These are phyloP conservation scores for Muschampia plurimacula DNA, from an alignment of 2,888 invertebrate genomes.

Conservation along the genomic window DNA sequence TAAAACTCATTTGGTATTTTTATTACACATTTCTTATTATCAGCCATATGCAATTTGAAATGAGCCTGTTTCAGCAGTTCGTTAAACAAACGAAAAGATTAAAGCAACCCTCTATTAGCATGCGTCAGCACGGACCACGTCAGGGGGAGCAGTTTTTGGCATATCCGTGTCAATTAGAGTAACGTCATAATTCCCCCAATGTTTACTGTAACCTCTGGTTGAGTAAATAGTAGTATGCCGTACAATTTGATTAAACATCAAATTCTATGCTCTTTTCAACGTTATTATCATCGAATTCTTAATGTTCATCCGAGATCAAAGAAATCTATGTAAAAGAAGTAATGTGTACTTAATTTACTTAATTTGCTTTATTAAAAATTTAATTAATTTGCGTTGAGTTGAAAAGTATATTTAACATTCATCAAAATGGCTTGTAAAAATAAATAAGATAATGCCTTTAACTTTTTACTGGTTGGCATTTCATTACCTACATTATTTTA, in stretches of 20 bases:
- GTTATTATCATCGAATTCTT: slow-evolving; percentile 15
- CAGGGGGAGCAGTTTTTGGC: slow-evolving; percentile 66
- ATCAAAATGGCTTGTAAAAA: background rate
- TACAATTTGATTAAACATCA: slow-evolving; percentile 60
- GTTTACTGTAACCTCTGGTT: slow-evolving; percentile 49
- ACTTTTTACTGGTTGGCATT: background rate
- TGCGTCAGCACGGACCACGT: slow-evolving; percentile 74
- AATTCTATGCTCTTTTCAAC: slow-evolving; percentile 11
- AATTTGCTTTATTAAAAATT: slow-evolving; percentile 1
- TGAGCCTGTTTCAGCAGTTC: slow-evolving; percentile 26
- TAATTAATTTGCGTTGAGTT: background rate
- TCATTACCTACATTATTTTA: too few species aligned
- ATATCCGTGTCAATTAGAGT: slow-evolving; percentile 77
- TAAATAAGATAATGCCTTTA: background rate
- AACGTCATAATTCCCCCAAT: slow-evolving; percentile 77
- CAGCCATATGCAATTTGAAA: slow-evolving; percentile 12
- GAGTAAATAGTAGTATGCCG: slow-evolving; percentile 54
- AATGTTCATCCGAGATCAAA: slow-evolving; percentile 22
- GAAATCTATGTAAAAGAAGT: slow-evolving; percentile 7
- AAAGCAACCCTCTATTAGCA: slow-evolving; percentile 66
- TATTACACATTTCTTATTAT: background rate
- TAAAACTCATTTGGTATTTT: too few species aligned
- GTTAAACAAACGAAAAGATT: slow-evolving; percentile 50
- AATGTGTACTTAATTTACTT: slow-evolving; percentile 1
- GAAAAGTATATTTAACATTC: background rate